Base-by-base conservation (phyloP, 2,888 invertebrate genomes). In the Eubasilissa splendida region DNA sequence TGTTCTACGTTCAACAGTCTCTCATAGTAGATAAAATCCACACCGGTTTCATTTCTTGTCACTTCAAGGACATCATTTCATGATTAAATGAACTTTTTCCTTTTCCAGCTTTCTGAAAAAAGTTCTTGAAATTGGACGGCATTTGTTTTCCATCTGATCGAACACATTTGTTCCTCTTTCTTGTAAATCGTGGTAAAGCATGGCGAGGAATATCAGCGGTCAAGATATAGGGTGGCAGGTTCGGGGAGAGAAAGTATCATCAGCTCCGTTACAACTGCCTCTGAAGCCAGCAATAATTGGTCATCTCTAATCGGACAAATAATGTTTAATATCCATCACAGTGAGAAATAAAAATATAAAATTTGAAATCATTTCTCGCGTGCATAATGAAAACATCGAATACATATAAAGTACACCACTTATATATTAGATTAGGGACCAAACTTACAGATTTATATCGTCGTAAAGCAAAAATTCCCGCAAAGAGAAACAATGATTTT, bases 41-140 rank as follows among this genome's bases (percentile, higher is more conserved):
- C 12, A 56, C 10, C 12, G 56, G 56, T 63, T 63, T 63, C 31
- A 22, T 63, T 22, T 63, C 63, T 63, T 63, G 63, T 31, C 63
- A 22, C 31, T 63, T 63, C 63, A 63, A 63, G 9, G 63, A 14
- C 63, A 31, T 63, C 63, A 63, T 22, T 63, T 63, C 31, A 31
- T 63, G 63, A 10, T 31, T 63, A 7, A 63, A 63, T 22, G 22
- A 22, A 22, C 22, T 22, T 22, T 22, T 22, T 22, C 22, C 22
- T 22, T 22, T 22, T 22, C 22, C 22, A 22, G 22, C 31, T 31
- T 22, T 5, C 22, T 22, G 22, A 22, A 22, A 22, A 31, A 10
- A 5, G 63, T 14, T 31, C 14, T 63, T 63, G 14, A 31, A 22
- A 22, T 63, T 22, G 22, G 22, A 22, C 22, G 22, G 1, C 22